Evolutionary conservation across 2,888 invertebrate genomes (phyloP).

Genomic region (Pristionchus maxplancki): DNA sequence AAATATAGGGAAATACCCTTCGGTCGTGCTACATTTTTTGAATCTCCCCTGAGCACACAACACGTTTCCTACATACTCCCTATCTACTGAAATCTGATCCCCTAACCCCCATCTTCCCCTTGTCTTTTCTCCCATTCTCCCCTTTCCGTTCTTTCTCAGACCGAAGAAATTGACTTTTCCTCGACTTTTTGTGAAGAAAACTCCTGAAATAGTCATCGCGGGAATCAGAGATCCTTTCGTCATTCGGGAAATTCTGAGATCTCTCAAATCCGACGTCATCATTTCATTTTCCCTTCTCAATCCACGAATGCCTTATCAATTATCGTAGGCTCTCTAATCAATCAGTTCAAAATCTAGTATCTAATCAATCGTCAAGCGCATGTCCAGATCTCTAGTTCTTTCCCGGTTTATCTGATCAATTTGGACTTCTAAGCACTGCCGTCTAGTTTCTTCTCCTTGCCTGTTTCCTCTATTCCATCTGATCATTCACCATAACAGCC

Average conservation of each 20-base stretch:
- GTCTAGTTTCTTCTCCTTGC: neutral
- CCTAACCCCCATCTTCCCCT: neutral
- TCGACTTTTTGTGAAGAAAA: neutral
- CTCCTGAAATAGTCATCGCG: neutral
- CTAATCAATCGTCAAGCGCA: no score
- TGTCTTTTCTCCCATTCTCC: neutral
- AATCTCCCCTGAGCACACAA: neutral
- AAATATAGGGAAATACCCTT: no score
- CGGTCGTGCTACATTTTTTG: neutral
- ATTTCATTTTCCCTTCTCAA: no score
- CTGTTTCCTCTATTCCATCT: constrained; percentile 38
- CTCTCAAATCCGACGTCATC: no score
- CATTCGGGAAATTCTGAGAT: neutral
- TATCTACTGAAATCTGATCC: constrained; percentile 9
- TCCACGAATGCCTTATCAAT: no score
- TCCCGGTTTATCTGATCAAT: no score
- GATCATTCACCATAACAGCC: neutral
- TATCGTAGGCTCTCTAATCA: no score
- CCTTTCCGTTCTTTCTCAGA: constrained; percentile 25
- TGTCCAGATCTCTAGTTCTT: no score
- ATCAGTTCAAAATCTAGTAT: no score
- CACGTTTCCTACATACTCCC: neutral
- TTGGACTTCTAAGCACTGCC: no score
- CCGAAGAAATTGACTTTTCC: neutral
- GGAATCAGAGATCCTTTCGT: neutral